These are phyloP conservation scores for Portevinia maculata DNA, from an alignment of 2,888 invertebrate species.

Conservation along the genomic window DNA sequence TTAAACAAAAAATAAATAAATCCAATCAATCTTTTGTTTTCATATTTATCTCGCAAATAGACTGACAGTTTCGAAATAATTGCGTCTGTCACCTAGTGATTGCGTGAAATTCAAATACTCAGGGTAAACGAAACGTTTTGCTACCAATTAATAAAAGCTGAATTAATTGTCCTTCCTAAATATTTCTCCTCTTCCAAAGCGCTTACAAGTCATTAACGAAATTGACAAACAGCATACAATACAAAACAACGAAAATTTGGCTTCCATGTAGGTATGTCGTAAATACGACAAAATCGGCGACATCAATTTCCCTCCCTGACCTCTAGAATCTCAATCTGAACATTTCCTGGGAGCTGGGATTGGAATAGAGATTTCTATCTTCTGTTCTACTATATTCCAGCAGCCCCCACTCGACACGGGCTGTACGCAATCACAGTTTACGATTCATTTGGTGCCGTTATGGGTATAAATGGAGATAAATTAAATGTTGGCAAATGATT, in stretches of 20 bases:
- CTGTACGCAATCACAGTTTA: slow-evolving; percentile 58
- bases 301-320: slow-evolving; percentile 54
- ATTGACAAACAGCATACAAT: slow-evolving; percentile 67
- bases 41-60: slow-evolving; percentile 39
- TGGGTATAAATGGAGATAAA: slow-evolving; percentile 65
- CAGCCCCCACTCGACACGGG: slow-evolving; percentile 16
- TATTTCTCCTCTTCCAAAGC: slow-evolving; percentile 20
- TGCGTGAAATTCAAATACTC: slow-evolving; percentile 65
- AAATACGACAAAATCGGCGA: slow-evolving; percentile 46
- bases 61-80: slow-evolving; percentile 44
- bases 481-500: slow-evolving; percentile 72
- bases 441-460: slow-evolving; percentile 46
- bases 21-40: slow-evolving; percentile 54
- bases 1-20: slow-evolving; percentile 31
- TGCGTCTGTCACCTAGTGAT: slow-evolving; percentile 61
- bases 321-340: slow-evolving; percentile 64
- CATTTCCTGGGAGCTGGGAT: slow-evolving; percentile 39
- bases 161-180: slow-evolving; percentile 49
- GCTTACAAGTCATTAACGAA: slow-evolving; percentile 64
- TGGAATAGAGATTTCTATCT: slow-evolving; percentile 68
- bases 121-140: slow-evolving; percentile 59
- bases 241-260: slow-evolving; percentile 49
- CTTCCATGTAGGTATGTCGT: slow-evolving; percentile 14
- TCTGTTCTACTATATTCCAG: slow-evolving; percentile 21
- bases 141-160: slow-evolving; percentile 64